Evolutionary conservation across 2,113 vertebrate species (phyloP), one percentile per base, ranked within the genome.

Genomic region (Cavia porcellus): DNA sequence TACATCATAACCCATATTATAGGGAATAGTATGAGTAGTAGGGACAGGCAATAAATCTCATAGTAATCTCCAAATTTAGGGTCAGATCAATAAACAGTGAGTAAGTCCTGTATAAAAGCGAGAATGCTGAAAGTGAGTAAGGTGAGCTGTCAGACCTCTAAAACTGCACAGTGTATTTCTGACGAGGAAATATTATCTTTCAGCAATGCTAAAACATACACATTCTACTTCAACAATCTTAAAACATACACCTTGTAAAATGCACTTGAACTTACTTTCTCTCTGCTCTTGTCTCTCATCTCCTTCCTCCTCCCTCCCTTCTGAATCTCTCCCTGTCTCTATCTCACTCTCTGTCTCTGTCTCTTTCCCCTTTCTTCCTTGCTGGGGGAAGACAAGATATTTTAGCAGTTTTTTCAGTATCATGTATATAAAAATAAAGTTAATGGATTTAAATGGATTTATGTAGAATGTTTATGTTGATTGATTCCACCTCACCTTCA

Each of bases 391-490:
- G 24, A 70, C 25, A 14, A 85, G 24, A 11, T 57, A 59, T 89
- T 86, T 95, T 70, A 75, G 88, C 81, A 47, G 7, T 70, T 3
- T 68, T 92, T 42, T 82, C 70, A 70, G 30, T 66, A 70, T 82
- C 62, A 64, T 72, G 72, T 86, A 91, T 87, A 87, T 88, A 93
- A 87, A 93, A 85, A 50, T 91, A 85, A 81, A 90, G 50, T 55
- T 81, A 74, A 81, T 77, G 93, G 47, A 38, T 90, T 52, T 74
- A 55, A 93, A 77, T 79, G 61, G 32, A 52, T 93, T 38, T 74
- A 8, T 95, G 55, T 28, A 72, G 55, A 87, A 79, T 87, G n/a
- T 90, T 59, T 89, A 64, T 72, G 12, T 38, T 93, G n/a, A 52
- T n/a, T 82, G 0, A 89, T 19, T 61, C 66, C 25, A 85, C 3